Evolutionary conservation across 2,113 vertebrate genomes (phyloP), one percentile per base, ranked within the genome.

Genomic region (Pelobates fuscus): DNA sequence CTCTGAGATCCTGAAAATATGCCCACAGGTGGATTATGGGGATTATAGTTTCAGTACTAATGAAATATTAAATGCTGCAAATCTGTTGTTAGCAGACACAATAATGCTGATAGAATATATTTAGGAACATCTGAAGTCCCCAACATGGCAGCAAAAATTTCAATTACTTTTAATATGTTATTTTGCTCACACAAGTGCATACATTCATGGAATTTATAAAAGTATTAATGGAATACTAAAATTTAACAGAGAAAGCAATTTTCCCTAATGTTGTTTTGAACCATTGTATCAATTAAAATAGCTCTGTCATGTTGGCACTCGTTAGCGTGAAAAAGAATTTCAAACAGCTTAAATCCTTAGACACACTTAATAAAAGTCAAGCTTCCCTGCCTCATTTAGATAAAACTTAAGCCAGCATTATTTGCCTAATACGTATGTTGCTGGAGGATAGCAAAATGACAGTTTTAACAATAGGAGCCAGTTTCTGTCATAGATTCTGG

Each of bases 341-440:
- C 20, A 25, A 54, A 67, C 44, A 76, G 8, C 76, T 24, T 80
- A 78, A 79, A 57, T 15, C 1, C 32, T 75, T 80, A 71, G 73
- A 2, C 3, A 77, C 24, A 77, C 30, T 58, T 79, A 72, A 78
- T 73, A 60, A 78, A 81, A 80, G 11, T 80, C 7, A 75, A 21
- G 1, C 49, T 77, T 80, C n/a, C 20, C 29, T 60, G 8, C 29
- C 8, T 80, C 6, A 3, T 70, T 73, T 55, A 73, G 29, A 46
- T 78, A 81, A 77, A 23, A 55, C 18, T 81, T 73, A 66, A 17
- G 7, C 12, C 24, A 64, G 15, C 43, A 63, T 77, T 4, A 82
- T 29, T 77, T 81, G 2, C 67, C 82, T 78, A 65, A 54, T 52
- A 43, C 17, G 37, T n/a, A 71, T 49, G 11, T 62, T 30, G 12